A percentile compares a stretch with the other conserved stretches of the same genome.
Evolutionary conservation across 2,888 invertebrate genomes (phyloP).

Genomic region (Eupithecia pulchellata): DNA sequence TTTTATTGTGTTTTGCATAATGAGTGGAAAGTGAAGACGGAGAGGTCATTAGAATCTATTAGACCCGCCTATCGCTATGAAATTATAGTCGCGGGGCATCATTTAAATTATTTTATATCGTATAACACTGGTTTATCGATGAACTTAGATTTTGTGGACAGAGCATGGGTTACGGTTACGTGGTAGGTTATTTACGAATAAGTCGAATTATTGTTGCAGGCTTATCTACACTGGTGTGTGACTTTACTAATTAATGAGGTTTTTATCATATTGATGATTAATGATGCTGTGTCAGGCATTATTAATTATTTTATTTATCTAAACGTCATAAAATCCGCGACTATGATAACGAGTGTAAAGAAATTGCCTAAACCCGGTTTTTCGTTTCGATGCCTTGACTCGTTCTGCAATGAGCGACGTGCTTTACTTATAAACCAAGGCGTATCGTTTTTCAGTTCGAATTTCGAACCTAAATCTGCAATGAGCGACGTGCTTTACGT

Average conservation of each 20-base stretch:
- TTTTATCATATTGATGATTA: too few relatives aligned
- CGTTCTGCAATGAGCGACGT: too few relatives aligned
- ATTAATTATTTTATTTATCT: too few relatives aligned
- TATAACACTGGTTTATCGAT: conserved; percentile 35
- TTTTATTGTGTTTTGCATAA: conserved; percentile 67
- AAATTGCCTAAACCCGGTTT: too few relatives aligned
- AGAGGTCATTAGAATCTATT: conserved; percentile 43
- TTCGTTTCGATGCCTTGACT: too few relatives aligned
- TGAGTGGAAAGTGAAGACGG: conserved; percentile 52
- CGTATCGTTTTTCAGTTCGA: too few relatives aligned
- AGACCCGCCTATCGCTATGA: conserved; percentile 38
- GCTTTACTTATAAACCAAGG: too few relatives aligned
- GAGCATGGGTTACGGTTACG: conserved; percentile 26
- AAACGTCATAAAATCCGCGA: too few relatives aligned
- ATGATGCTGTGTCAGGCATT: too few relatives aligned
- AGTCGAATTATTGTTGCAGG: not conserved
- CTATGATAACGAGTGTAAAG: too few relatives aligned
- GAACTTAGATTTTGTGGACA: conserved; percentile 24
- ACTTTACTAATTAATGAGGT: conserved; percentile 4
- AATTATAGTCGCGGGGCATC: conserved; percentile 38
- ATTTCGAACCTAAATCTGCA: too few relatives aligned
- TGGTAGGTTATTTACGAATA: conserved; percentile 10
- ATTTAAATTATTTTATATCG: conserved; percentile 41
- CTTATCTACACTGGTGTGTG: not conserved
- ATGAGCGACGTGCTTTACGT: too few relatives aligned